Base-by-base conservation (phyloP, 2,113 vertebrate genomes). In the Rhodinocichla rosea region DNA sequence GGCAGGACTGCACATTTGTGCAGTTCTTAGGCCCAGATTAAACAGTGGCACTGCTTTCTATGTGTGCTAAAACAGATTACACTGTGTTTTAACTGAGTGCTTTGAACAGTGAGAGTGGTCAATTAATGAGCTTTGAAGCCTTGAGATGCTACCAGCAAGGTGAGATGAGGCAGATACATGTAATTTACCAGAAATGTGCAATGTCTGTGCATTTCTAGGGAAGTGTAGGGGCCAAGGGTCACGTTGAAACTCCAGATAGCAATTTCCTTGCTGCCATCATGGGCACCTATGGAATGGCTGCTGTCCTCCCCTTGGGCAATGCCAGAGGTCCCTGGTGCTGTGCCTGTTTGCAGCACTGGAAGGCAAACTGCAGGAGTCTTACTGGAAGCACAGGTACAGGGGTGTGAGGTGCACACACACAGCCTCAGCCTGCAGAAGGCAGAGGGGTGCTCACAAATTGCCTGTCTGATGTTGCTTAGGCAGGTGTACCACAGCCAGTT, bases 171-270 rank as follows among this genome's bases (percentile, higher is more conserved):
- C 33, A 32, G 4, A 28, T 4, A 12, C 3, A 0, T 6, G 10
- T 37, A 13, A 13, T 79, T 65, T 3, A 55, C 50, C 53, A 83
- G 45, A 69, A 81, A 79, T 39, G 13, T 70, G 37, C 30, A 8
- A 30, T 23, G 21, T n/a, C 23, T 65, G 27, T 3, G 2, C 9
- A 1, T 59, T 77, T 83, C 55, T n/a, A 26, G 63, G 75, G 30
- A 28, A 28, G 14, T 4, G 4, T 18, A 71, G 39, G 12, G 13
- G 18, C 39, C 44, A 76, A 86, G 42, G 45, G 5, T 44, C 24
- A 2, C 15, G 7, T 23, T 85, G 39, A 55, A 78, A 21, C 60
- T 64, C 37, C 56, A 30, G 22, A 2, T 0, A 23, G 35, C 0
- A 0, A 32, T 70, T 53, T 15, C n/a, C 11, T 80, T 62, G 28